phyloP scores from a whole-genome alignment of 1,140 invertebrate genomes.

The Achatina immaculata region DNA sequence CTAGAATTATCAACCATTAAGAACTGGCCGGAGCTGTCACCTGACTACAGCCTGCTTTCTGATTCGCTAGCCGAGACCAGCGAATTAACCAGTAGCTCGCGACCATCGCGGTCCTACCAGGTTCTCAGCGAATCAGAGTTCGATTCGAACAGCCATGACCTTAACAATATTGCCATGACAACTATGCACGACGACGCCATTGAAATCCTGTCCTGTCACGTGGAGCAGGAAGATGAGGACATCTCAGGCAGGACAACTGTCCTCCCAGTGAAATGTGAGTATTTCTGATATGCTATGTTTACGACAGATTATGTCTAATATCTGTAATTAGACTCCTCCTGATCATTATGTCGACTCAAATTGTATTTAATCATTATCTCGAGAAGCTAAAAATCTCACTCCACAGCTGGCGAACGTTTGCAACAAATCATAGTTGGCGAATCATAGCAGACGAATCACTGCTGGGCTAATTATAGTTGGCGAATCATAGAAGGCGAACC shows the following conservation, averaged over 20 bases:
- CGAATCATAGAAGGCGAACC: no score
- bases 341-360: not conserved
- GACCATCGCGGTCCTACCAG: not conserved
- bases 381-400: no score
- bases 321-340: not conserved
- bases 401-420: no score
- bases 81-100: no score
- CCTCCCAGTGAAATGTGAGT: slow-evolving; percentile 28
- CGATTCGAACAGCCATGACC: not conserved
- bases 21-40: no score
- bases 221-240: slow-evolving; percentile 30
- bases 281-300: not conserved
- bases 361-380: no score
- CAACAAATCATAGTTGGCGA: no score
- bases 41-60: no score
- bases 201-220: slow-evolving; percentile 46
- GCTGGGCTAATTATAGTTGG: no score
- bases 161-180: slow-evolving; percentile 37
- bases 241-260: not conserved
- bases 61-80: no score
- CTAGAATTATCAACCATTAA: no score
- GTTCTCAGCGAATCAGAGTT: not conserved
- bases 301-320: not conserved
- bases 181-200: slow-evolving; percentile 45
- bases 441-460: no score